Evolutionary conservation across 2,888 invertebrate genomes (phyloP), one percentile per base, ranked within the genome.

Genomic region (Argyresthia goedartella): DNA sequence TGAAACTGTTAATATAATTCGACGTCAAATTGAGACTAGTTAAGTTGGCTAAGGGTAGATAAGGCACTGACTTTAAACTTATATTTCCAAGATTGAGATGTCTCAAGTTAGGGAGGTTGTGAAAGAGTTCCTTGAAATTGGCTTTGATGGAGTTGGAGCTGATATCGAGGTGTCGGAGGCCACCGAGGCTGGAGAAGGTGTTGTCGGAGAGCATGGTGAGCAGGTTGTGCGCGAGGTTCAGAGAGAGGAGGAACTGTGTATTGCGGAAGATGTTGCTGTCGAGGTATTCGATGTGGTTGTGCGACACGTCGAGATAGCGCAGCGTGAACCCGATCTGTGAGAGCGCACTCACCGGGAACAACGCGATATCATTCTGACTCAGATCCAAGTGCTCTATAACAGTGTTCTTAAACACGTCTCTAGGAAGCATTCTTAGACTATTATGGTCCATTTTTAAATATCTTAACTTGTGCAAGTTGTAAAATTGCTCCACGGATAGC

Each of bases 251-350:
- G 70, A 92, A 93, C 51, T 95, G 93, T 35, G 93, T 93, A 64
- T 93, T 92, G 44, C 94, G 91, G 68, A 96, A 95, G 80, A 95
- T 94, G 56, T 93, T 95, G 60, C 93, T 93, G 73, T 96, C 96
- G 60, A 96, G 87, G 71, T 95, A 95, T 70, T 96, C 95, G 57
- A 97, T 88, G 58, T 89, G 91, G 73, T 96, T 96, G 58, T 90
- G 88, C 0, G 93, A 91, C 67, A 96, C 87, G 66, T 95, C 93
- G 54, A 96, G 88, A 69, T 91, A 91, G 50, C 95, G 87, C 55
- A 96, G 75, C 0, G 95, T 94, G 63, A 92, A 91, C 4, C 94
- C 94, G 16, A 95, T 90, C 71, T 94, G 94, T 0, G 92, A 89
- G 55, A 95, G 88, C 15, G 94, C 92, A 25, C 91, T 88, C 35